These are phyloP conservation scores for Aurelia sp. DNA, from an alignment of 30 jellyfish, hydroid and myxozoan genomes.

Conservation along the genomic window DNA sequence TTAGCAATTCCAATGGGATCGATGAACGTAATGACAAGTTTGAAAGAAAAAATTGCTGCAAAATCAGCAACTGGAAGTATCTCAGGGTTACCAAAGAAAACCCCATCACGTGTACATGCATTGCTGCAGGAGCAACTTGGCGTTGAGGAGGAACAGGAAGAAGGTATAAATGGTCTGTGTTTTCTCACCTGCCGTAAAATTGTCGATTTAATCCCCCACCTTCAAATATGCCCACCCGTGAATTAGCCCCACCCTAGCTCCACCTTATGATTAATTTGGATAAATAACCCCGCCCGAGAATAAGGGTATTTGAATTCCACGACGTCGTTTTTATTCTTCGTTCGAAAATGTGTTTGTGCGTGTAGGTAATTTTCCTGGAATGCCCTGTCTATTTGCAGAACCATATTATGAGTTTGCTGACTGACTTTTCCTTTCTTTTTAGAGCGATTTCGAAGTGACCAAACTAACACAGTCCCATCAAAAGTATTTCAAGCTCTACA, in stretches of 20 bases:
- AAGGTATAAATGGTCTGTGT: conserved; percentile 16
- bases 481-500: conserved; percentile 73
- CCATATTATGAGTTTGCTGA: no score
- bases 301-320: no score
- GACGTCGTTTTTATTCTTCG: not conserved
- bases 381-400: no score
- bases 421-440: not conserved
- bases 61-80: conserved; percentile 36
- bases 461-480: conserved; percentile 53
- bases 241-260: no score
- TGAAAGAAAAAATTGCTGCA: conserved; percentile 67
- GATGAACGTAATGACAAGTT: conserved; percentile 66
- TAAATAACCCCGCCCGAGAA: no score
- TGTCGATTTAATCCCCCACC: no score
- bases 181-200: not conserved
- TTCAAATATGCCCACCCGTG: no score
- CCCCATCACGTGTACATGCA: conserved; percentile 78
- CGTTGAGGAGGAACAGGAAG: conserved; percentile 22
- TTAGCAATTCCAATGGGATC: conserved; percentile 61
- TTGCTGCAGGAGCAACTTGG: conserved; percentile 74
- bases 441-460: conserved; percentile 68
- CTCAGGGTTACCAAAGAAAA: conserved; percentile 28
- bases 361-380: not conserved
- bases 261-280: no score
- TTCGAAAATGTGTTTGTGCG: not conserved